Percentiles rank a stretch among this genome's conserved stretches.
These are phyloP conservation scores for Rafetus swinhoei DNA, from an alignment of 2,113 vertebrate species.

Conservation along the genomic window DNA sequence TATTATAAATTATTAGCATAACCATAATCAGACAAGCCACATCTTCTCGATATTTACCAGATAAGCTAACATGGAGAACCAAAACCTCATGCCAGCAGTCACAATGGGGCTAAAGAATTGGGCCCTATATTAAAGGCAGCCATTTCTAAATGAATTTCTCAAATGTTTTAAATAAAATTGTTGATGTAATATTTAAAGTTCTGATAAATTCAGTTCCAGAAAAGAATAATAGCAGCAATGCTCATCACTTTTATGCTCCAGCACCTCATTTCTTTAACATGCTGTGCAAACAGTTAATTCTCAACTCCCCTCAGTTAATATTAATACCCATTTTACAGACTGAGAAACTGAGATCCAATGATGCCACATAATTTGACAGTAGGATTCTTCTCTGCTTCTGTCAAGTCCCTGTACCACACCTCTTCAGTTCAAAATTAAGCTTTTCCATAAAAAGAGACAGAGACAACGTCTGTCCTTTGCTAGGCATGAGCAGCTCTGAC, in stretches of 20 bases:
- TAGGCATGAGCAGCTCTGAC: background rate
- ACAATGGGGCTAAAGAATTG: background rate
- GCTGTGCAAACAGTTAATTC: background rate
- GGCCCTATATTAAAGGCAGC: fast-evolving
- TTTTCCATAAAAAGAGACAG: background rate
- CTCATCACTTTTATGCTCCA: background rate
- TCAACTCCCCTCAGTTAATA: background rate
- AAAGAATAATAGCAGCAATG: background rate
- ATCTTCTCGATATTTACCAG: background rate
- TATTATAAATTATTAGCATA: background rate
- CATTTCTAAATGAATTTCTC: background rate
- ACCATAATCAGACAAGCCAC: background rate
- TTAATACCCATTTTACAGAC: background rate
- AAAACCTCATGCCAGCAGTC: background rate
- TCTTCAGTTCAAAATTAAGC: background rate
- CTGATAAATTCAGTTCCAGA: background rate
- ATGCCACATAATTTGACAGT: background rate
- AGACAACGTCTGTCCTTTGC: background rate
- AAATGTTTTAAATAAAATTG: background rate
- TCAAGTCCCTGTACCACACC: background rate
- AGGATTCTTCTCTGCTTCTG: background rate
- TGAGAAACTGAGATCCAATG: background rate
- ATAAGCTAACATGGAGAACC: background rate
- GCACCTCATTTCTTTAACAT: background rate
- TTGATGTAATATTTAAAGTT: background rate